These are phyloP conservation scores for Coturnix japonica DNA, from an alignment of 2,113 vertebrate genomes.

Conservation along the genomic window DNA sequence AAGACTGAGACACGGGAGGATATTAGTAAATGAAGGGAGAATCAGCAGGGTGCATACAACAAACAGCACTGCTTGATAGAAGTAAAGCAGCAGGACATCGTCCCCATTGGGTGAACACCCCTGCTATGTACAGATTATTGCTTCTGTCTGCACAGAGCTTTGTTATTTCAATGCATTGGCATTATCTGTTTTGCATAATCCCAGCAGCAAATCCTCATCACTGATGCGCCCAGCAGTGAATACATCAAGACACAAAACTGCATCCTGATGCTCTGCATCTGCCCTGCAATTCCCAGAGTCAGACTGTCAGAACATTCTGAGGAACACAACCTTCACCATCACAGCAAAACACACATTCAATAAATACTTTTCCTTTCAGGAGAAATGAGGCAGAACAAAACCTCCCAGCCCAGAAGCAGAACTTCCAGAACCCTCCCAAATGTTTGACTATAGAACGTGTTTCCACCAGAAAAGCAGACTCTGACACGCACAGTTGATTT, in stretches of 20 bases:
- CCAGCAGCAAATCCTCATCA: too few relatives aligned
- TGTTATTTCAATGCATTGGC: not conserved
- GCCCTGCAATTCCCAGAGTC: not conserved
- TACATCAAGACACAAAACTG: not conserved
- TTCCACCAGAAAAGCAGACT: not conserved
- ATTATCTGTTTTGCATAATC: too few relatives aligned
- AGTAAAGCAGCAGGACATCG: not conserved
- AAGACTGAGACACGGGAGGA: not conserved
- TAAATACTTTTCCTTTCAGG: not conserved
- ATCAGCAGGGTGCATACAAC: not conserved
- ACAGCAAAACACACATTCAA: not conserved
- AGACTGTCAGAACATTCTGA: not conserved
- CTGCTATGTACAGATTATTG: too few relatives aligned
- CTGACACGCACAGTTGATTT: accelerated
- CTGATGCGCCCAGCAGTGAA: not conserved
- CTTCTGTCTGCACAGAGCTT: not conserved
- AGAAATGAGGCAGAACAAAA: not conserved
- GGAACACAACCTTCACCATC: not conserved
- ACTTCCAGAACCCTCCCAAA: not conserved
- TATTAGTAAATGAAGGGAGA: not conserved
- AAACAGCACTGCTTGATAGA: accelerated
- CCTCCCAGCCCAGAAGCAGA: not conserved
- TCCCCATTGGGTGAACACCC: not conserved
- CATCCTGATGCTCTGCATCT: not conserved
- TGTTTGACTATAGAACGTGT: not conserved